Percentiles rank a stretch among this genome's conserved stretches.
phyloP scores from a whole-genome alignment of 2,888 invertebrate species.

The Tetheella fluctuosa region DNA sequence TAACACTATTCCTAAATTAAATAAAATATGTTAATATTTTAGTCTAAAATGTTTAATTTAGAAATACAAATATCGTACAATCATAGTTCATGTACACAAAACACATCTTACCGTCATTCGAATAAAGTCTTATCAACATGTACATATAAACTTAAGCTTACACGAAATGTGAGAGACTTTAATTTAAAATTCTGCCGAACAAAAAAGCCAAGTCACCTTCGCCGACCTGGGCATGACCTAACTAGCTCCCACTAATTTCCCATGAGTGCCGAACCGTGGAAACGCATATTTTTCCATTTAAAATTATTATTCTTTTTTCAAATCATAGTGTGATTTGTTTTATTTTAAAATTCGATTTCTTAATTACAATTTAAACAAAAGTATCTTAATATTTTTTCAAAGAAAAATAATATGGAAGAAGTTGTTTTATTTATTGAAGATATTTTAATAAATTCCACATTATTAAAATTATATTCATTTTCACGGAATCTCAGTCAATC shows the following conservation, averaged over 20 bases:
- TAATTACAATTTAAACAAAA: no score
- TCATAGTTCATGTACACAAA: not conserved
- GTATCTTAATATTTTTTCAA: no score
- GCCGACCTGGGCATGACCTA: constrained; percentile 15
- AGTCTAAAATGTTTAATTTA: no score
- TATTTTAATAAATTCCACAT: no score
- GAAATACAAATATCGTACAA: no score
- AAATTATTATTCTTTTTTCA: not conserved
- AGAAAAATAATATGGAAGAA: no score
- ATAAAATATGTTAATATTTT: no score
- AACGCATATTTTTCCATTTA: not conserved
- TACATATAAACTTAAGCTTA: not conserved
- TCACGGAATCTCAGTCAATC: no score
- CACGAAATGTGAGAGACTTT: not conserved
- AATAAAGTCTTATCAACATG: not conserved
- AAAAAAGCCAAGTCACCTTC: not conserved
- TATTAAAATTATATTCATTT: no score
- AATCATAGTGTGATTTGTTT: no score
- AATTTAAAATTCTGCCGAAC: not conserved
- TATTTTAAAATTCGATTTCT: not conserved
- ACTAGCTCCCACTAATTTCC: constrained; percentile 16
- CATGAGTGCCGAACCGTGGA: constrained; percentile 13
- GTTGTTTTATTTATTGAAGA: no score
- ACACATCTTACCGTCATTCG: not conserved
- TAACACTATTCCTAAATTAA: no score